Percentiles rank a stretch among this genome's conserved stretches.
These are phyloP conservation scores for Embiotoca jacksoni DNA, from an alignment of 2,113 vertebrate genomes.

Conservation along the genomic window DNA sequence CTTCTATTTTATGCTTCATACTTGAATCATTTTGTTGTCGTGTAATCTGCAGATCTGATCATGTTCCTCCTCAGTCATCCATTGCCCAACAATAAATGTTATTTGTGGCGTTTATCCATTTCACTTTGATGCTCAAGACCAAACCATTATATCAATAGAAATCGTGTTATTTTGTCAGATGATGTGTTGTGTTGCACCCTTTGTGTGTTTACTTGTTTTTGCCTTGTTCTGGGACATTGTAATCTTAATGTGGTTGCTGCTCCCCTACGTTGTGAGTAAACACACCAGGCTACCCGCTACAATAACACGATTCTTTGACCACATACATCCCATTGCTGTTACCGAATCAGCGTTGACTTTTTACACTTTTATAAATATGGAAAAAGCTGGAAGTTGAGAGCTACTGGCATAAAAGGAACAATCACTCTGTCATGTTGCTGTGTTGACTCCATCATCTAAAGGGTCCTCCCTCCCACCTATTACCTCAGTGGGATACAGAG, in stretches of 20 bases:
- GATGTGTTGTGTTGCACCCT: constrained; percentile 21
- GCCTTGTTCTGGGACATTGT: constrained; percentile 20
- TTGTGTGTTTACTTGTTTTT: constrained; percentile 22
- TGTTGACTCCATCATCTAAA: constrained; percentile 45
- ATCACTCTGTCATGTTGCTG: constrained; percentile 27
- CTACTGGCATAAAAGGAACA: constrained; percentile 19
- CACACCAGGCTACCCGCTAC: constrained; percentile 27
- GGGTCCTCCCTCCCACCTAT: constrained; percentile 43
- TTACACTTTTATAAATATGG: constrained; percentile 3
- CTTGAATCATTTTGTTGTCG: neutral
- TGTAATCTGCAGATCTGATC: neutral
- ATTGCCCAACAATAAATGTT: neutral
- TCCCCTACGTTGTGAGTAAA: constrained; percentile 42
- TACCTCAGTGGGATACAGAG: constrained; percentile 60
- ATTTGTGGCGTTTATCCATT: neutral
- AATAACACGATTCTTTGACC: constrained; percentile 44
- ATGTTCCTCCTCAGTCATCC: neutral
- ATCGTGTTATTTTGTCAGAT: constrained; percentile 10
- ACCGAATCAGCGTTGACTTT: neutral
- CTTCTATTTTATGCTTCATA: neutral
- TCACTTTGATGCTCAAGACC: constrained; percentile 2
- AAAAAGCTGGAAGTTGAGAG: constrained; percentile 7
- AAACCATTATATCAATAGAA: neutral
- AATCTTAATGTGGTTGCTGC: constrained; percentile 24
- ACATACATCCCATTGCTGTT: constrained; percentile 21